These are phyloP conservation scores for Mugil cephalus DNA, from an alignment of 2,113 vertebrate genomes.

Conservation along the genomic window DNA sequence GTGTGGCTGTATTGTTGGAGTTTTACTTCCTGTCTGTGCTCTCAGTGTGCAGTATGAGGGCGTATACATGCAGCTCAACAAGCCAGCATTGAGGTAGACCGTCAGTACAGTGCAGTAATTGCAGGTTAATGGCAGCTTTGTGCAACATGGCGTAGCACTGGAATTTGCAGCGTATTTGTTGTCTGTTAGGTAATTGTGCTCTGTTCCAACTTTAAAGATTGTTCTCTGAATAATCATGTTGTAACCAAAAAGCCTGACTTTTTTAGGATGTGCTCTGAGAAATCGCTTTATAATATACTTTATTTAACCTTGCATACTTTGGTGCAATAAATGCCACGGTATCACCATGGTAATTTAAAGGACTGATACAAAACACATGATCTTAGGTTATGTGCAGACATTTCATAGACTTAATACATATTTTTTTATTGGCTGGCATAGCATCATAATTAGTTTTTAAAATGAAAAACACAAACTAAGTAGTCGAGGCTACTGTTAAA, in stretches of 20 bases:
- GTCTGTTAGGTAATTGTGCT: constrained; percentile 67
- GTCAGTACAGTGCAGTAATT: constrained; percentile 61
- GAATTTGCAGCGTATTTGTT: constrained; percentile 68
- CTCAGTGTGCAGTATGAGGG: constrained; percentile 34
- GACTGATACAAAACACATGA: too few relatives aligned
- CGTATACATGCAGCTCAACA: constrained; percentile 43
- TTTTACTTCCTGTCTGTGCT: constrained; percentile 21
- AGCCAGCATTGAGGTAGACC: constrained; percentile 52
- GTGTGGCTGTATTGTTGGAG: constrained; percentile 1
- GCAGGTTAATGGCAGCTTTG: constrained; percentile 75
- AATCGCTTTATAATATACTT: too few relatives aligned
- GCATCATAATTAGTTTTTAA: too few relatives aligned
- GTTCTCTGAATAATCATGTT: constrained; percentile 3
- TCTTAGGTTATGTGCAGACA: too few relatives aligned
- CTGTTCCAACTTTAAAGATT: constrained; percentile 41
- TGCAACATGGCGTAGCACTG: constrained; percentile 25
- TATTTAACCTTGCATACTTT: too few relatives aligned
- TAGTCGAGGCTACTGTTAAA: too few relatives aligned
- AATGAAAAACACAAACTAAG: too few relatives aligned
- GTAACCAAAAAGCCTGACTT: not conserved
- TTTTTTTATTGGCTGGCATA: too few relatives aligned
- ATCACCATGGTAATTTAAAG: too few relatives aligned
- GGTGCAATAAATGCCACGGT: too few relatives aligned
- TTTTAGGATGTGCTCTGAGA: too few relatives aligned
- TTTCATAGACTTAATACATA: too few relatives aligned